These are phyloP conservation scores for Cephus rjabovi DNA, from an alignment of 2,888 invertebrate genomes.

Conservation along the genomic window DNA sequence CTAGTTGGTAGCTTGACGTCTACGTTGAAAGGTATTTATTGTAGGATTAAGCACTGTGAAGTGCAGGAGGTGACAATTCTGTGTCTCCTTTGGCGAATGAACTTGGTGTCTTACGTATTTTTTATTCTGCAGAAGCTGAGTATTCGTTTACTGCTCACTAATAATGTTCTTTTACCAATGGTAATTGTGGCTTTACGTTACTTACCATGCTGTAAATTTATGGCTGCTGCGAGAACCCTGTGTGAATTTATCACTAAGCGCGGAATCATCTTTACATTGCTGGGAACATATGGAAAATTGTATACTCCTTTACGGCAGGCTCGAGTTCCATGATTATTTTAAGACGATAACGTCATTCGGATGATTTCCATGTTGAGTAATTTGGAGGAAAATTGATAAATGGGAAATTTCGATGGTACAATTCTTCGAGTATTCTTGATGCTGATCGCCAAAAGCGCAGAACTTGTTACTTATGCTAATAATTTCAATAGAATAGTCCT, in stretches of 20 bases:
- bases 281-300: not conserved
- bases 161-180: not conserved
- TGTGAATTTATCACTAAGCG: not conserved
- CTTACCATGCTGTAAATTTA: not conserved
- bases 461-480: not conserved
- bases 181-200: not conserved
- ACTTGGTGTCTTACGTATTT: not conserved
- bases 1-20: constrained; percentile 2
- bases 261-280: not conserved
- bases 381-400: not conserved
- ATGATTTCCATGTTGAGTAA: not conserved
- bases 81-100: not conserved
- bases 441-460: not conserved
- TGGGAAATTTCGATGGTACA: no score
- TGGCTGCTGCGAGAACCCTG: not conserved
- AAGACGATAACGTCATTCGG: not conserved
- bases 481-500: not conserved
- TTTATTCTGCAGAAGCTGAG: not conserved
- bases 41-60: not conserved
- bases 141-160: not conserved
- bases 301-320: not conserved
- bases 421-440: not conserved
- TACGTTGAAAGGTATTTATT: constrained; percentile 9
- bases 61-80: not conserved
- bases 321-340: not conserved